Evolutionary conservation across 2,888 invertebrate genomes (phyloP), one percentile per base, ranked within the genome.

Genomic region (Dasysyrphus albostriatus): DNA sequence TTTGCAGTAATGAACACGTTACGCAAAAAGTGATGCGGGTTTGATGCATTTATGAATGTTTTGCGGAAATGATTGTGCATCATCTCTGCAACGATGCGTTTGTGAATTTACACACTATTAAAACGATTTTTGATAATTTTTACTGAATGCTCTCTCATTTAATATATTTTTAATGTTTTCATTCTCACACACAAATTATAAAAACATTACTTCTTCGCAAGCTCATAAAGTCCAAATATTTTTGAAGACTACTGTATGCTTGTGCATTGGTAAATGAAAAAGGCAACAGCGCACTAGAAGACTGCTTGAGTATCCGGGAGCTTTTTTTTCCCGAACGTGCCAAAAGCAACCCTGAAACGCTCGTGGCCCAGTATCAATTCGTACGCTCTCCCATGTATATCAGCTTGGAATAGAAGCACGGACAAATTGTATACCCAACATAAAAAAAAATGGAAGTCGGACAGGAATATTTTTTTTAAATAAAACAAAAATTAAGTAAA

Each of bases 291-390:
- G 73, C 77, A 77, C 56, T 73, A 44, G 37, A 65, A 47, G 9
- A 42, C 29, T 54, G 34, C 32, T 49, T 69, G 54, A 77, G 56
- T 77, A 82, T 82, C 73, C 77, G 77, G 69, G 75, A 87, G 87
- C 87, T 87, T 87, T 87, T 75, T 75, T 87, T 87, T 72, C 42
- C 58, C 69, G 58, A 58, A 37, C 79, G 69, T 79, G 73, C 73
- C 74, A 87, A 89, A 90, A 89, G 85, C 90, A 89, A 89, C 89
- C 89, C 89, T 89, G 89, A 90, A 90, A 88, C 89, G 88, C 89
- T 90, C 61, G 14, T 91, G 91, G 91, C 92, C 92, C 92, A 92
- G 92, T 92, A 92, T 92, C 92, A 92, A 90, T 91, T 92, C 91
- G 91, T 91, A 91, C 92, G 91, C 90, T 91, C 91, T 91, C 91